Evolutionary conservation across 2,797 vertebrate species (phyloP), one percentile per base, ranked within the genome.

Genomic region (Acanthornis magna): DNA sequence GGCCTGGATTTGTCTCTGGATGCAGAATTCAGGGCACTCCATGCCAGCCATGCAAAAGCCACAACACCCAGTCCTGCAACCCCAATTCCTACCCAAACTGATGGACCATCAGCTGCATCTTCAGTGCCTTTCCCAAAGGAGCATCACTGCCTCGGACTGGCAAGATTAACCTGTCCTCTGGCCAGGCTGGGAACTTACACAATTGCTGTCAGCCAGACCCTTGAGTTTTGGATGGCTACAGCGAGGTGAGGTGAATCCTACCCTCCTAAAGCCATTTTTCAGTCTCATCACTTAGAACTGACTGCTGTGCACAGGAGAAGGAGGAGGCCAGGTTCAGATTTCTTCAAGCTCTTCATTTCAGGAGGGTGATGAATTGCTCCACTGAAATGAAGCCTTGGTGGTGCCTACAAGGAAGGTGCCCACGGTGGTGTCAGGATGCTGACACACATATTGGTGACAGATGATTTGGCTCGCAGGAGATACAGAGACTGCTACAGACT

Each of bases 391-490:
- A 91, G 48, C 54, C 34, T 62, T 42, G 62, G 36, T 57, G 74
- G 51, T 90, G 60, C 53, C 77, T 61, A 81, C 63, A 47, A 47
- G 80, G 85, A 67, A 68, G 22, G 55, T 93, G 87, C 57, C 80
- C 38, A 27, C 13, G 8, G 62, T 48, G 66, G 81, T 93, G 95
- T 81, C 21, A 51, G 77, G 58, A 84, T 63, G 67, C 54, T 89
- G 81, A 87, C 71, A 66, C 74, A 66, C 34, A 47, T 76, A 58
- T 43, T 85, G 73, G 47, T 91, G 87, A 91, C 70, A 92, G 78
- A 94, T 79, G 50, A 93, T 89, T 89, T 96, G 85, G 61, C 29
- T 67, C 53, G 55, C 62, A 82, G 60, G 43, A 83, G 73, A 60
- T 85, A 53, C 32, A 61, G 32, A 92, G 38, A 27, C 42, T 61